Evolutionary conservation across 2,797 vertebrate species (phyloP).

Genomic region (Anas capensis): DNA sequence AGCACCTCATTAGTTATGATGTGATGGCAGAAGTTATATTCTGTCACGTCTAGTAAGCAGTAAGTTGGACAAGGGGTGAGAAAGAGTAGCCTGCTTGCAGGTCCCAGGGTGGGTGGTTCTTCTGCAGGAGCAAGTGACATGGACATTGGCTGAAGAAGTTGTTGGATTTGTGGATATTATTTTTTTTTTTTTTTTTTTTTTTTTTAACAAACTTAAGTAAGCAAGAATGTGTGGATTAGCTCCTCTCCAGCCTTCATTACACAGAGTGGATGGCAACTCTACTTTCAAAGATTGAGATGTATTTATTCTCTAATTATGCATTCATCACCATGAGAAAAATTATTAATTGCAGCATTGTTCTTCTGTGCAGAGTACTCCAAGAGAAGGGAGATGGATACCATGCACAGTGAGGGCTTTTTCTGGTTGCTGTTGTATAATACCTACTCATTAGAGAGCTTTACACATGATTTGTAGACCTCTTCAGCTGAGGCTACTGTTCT

Average conservation of each 20-base stretch:
- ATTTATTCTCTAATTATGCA: constrained; percentile 15
- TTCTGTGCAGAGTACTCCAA: background rate
- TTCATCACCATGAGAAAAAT: constrained; percentile 1
- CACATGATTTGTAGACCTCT: background rate
- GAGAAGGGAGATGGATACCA: background rate
- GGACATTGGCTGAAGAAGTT: background rate
- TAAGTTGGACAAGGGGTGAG: constrained; percentile 18
- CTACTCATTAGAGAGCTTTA: background rate
- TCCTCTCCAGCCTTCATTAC: background rate
- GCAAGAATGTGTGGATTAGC: background rate
- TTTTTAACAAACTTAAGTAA: background rate
- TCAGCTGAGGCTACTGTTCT: background rate
- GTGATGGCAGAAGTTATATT: constrained; percentile 47
- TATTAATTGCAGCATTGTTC: background rate
- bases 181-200: background rate
- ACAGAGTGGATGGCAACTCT: background rate
- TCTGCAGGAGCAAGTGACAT: constrained; percentile 6
- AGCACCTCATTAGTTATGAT: constrained; percentile 67
- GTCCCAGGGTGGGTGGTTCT: background rate
- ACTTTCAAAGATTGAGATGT: background rate
- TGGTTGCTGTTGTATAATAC: background rate
- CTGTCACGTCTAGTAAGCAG: constrained; percentile 43
- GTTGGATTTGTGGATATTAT: background rate
- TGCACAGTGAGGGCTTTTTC: background rate
- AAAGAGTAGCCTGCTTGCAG: background rate